Conservation (phyloP, 2,797 vertebrate species). For the Acestrorhynchus altus region DNA sequence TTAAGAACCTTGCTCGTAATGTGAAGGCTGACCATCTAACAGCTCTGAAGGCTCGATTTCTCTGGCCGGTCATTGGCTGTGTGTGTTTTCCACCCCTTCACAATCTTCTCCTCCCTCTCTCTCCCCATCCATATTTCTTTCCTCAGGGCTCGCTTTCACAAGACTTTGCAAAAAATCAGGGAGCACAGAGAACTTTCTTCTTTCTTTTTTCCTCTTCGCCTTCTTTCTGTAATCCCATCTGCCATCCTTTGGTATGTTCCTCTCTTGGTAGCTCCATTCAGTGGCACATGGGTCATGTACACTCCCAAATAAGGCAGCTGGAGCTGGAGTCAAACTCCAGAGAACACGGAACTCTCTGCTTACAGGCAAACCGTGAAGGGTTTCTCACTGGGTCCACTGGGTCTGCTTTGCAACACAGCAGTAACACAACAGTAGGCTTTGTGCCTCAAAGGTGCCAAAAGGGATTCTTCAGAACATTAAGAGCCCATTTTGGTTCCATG, state of each 20-base stretch:
- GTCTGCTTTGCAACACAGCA: conserved; percentile 25
- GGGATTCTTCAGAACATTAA: not conserved
- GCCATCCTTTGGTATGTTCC: conserved; percentile 41
- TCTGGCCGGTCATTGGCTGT: conserved; percentile 75
- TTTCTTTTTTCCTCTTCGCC: conserved; percentile 11
- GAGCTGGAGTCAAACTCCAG: conserved; percentile 51
- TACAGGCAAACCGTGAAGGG: conserved; percentile 62
- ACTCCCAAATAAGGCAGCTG: conserved; percentile 81
- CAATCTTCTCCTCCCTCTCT: conserved; percentile 65
- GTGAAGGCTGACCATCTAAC: conserved; percentile 63
- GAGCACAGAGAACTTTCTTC: conserved; percentile 31
- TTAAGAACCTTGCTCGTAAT: conserved; percentile 44
- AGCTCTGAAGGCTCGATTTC: conserved; percentile 69
- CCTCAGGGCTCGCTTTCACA: conserved; percentile 53
- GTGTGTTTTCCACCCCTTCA: conserved; percentile 68
- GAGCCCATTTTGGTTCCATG: not conserved
- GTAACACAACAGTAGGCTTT: not conserved
- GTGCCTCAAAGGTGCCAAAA: not conserved
- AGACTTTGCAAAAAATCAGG: conserved; percentile 36
- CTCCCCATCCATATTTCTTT: conserved; percentile 61
- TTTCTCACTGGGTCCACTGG: conserved; percentile 39
- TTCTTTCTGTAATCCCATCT: conserved; percentile 42
- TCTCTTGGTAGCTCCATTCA: conserved; percentile 60
- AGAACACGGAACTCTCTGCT: conserved; percentile 60
- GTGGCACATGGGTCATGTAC: conserved; percentile 71